Percentiles rank a stretch among this genome's conserved stretches.
phyloP scores from a whole-genome alignment of 2,888 invertebrate genomes.

The Dynastes tityus region DNA sequence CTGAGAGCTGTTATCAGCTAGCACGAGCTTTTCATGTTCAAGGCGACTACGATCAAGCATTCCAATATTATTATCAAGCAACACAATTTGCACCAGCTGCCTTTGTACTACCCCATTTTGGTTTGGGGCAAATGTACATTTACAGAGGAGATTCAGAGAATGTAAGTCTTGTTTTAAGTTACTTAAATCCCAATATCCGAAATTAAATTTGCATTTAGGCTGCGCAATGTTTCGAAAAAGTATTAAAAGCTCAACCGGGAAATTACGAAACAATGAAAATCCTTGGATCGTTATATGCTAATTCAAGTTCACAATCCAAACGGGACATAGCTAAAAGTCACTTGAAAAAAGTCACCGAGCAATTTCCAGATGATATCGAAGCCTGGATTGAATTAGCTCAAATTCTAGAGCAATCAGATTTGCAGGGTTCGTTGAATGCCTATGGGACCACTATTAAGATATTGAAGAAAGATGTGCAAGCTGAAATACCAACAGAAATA shows the following conservation, averaged over 20 bases:
- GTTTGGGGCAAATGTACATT: constrained; percentile 99
- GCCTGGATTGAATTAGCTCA: constrained; percentile 99
- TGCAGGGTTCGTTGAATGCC: constrained; percentile 89
- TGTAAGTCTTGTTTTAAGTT: constrained; percentile 72
- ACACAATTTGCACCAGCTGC: constrained; percentile 96
- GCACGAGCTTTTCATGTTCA: constrained; percentile 97
- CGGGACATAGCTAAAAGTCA: constrained; percentile 95
- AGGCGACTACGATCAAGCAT: constrained; percentile 96
- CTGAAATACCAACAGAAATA: constrained; percentile 97
- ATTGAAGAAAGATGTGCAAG: constrained; percentile 92
- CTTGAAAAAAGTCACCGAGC: constrained; percentile 95
- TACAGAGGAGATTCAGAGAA: constrained; percentile 96
- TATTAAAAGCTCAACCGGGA: constrained; percentile 95
- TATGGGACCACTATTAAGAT: constrained; percentile 96
- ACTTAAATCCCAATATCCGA: constrained; percentile 5
- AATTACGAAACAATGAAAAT: constrained; percentile 99
- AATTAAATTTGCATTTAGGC: constrained; percentile 76
- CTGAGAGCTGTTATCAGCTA: constrained; percentile 98
- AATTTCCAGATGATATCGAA: constrained; percentile 98
- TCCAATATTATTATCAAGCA: constrained; percentile 98
- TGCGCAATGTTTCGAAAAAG: constrained; percentile 98
- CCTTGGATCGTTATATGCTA: constrained; percentile 96
- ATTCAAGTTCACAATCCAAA: constrained; percentile 89
- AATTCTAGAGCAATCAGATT: constrained; percentile 95
- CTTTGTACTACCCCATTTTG: constrained; percentile 98